Percentiles rank a stretch among this genome's conserved stretches.
phyloP scores from a whole-genome alignment of 2,888 invertebrate species.

The Zootermopsis nevadensis region DNA sequence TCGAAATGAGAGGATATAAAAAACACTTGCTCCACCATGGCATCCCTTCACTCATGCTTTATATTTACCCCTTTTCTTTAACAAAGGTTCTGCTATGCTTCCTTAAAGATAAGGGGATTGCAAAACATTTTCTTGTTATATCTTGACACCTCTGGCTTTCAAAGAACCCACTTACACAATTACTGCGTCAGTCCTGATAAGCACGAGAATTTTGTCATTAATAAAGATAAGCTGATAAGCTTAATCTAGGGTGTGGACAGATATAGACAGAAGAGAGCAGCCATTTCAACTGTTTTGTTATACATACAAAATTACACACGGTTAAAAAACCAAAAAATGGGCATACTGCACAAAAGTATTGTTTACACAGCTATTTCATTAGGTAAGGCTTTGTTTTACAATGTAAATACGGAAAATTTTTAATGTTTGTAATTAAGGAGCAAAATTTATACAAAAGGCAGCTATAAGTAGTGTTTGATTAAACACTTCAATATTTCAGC shows the following conservation, averaged over 20 bases:
- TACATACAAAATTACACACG: not conserved
- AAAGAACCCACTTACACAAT: not conserved
- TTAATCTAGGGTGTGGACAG: not conserved
- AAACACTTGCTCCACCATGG: too few species aligned
- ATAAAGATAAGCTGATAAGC: conserved; percentile 22
- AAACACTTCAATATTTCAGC: conserved; percentile 62
- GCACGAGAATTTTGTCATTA: conserved; percentile 18
- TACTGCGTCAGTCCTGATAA: conserved; percentile 15
- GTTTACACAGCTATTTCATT: not conserved
- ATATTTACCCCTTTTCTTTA: too few species aligned
- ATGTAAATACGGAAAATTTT: not conserved
- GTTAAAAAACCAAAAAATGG: not conserved
- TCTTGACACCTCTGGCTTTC: not conserved
- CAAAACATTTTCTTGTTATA: too few species aligned
- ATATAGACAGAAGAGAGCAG: not conserved
- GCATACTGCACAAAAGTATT: not conserved
- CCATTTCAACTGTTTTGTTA: too few species aligned
- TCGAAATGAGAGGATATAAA: too few species aligned
- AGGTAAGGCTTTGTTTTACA: conserved; percentile 13
- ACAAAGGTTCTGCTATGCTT: too few species aligned
- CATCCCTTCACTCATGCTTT: too few species aligned
- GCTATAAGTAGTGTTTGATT: not conserved
- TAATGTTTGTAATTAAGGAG: not conserved
- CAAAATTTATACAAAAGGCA: not conserved
- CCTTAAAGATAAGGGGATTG: too few species aligned